Percentiles rank a stretch among this genome's conserved stretches.
Conservation (phyloP, 1,140 invertebrate genomes). For the Brachionus rotundiformis region DNA sequence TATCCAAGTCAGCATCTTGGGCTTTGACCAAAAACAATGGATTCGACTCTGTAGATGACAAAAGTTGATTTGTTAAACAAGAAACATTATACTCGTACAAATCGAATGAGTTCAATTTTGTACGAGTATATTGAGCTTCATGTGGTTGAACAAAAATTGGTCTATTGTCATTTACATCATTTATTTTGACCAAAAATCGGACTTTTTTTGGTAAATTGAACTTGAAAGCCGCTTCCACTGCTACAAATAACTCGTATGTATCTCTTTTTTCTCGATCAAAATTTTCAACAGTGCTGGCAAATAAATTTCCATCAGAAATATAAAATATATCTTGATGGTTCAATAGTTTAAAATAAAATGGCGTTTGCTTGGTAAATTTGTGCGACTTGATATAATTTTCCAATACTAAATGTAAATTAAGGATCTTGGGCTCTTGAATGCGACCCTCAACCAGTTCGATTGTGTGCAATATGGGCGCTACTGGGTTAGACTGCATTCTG, state of each 20-base stretch:
- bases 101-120: neutral
- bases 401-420: neutral
- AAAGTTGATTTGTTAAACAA: neutral
- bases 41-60: neutral
- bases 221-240: neutral
- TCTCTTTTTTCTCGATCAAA: conserved; percentile 36
- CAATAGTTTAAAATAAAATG: conserved; percentile 1
- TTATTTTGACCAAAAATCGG: conserved; percentile 17
- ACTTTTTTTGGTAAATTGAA: conserved; percentile 8
- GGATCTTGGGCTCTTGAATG: neutral
- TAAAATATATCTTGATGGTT: conserved; percentile 25
- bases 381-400: conserved; percentile 15
- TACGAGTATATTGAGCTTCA: neutral
- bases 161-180: conserved; percentile 37
- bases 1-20: neutral
- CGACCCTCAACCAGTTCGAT: neutral
- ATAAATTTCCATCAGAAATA: neutral
- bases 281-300: neutral
- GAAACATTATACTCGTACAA: conserved; percentile 15
- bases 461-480: conserved; percentile 39
- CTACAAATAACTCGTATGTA: conserved; percentile 41
- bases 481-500: neutral
- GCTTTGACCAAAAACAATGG: neutral
- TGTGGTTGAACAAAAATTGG: neutral
- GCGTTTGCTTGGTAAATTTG: neutral